Evolutionary conservation across 2,888 invertebrate species (phyloP), one percentile per base, ranked within the genome.

Genomic region (Lasioglossum pauxillum): DNA sequence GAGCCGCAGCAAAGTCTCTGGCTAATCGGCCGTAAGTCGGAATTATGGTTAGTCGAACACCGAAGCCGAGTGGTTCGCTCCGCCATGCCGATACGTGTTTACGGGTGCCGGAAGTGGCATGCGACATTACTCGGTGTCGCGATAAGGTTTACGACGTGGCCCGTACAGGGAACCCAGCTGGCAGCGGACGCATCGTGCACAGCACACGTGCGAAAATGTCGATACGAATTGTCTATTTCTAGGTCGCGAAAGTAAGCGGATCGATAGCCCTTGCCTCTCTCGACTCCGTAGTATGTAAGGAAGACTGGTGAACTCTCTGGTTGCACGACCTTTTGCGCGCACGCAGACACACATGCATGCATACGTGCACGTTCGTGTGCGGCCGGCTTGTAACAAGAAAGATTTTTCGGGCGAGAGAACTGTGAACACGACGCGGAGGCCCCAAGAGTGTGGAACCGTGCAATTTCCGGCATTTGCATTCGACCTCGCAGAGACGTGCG

Each of bases 141-240:
- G 49, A 75, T 83, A 78, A 83, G 75, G 76, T 78, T 75, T 75
- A 82, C 64, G 75, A 46, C 31, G 41, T 41, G 31, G 23, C 49
- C 19, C 44, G 71, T n/a, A n/a, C 71, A 12, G 41, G 44, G 44
- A 79, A 60, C 14, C 73, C 57, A 23, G 38, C 35, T 71, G 69
- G 49, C 19, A 67, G 35, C 41, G 35, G 57, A 80, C 67, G 73
- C 77, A 75, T 80, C 86, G 38, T n/a, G 4, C 5, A 57, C 49
- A 14, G 85, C 76, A 80, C 85, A 85, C 77, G 85, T 85, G 85
- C 74, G 80, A 80, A 85, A 85, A 85, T 85, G 85, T 85, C 85
- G 86, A 86, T 86, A 82, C 44, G 82, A 75, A 78, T 86, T 86
- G 78, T 78, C 86, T 85, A 75, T 86, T 82, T 78, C 82, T 76